Evolutionary conservation across 2,113 vertebrate species (phyloP), one percentile per base, ranked within the genome.

Genomic region (Sinocyclocheilus grahami): DNA sequence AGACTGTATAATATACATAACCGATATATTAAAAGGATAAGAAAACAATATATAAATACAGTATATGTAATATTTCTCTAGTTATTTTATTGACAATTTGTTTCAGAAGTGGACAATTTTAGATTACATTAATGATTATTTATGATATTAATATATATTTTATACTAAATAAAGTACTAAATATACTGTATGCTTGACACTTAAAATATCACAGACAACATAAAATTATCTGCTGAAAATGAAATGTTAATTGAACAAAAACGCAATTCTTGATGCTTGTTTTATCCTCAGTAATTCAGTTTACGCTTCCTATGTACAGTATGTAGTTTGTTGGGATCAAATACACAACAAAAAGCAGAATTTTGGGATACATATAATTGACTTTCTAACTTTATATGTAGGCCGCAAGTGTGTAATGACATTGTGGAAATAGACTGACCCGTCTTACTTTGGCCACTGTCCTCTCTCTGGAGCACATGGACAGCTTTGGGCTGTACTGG

Each of bases 391-490:
- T 71, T 67, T 77, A 77, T 55, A 65, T 76, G 69, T 42, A 20
- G 12, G 65, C 65, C 5, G 51, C 39, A 72, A 42, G 33, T 48
- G 30, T 85, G 4, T 60, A 80, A 20, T 62, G 79, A 75, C 76
- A 82, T 27, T 60, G 58, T 46, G 42, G 22, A 83, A 60, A 24
- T 14, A 80, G 22, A 87, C 86, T 91, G 74, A 92, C 90, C 92
- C 58, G 16, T 90, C 60, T 89, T 92, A 30, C 58, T 82, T 77
- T 69, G 53, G 84, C 0, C 11, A 81, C 74, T 55, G 83, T 91
- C 91, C 82, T 94, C 78, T 53, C 89, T 85, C 65, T 37, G 87
- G 51, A 91, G 94, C 86, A 93, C 87, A 87, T 86, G 85, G 12
- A 78, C 89, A 13, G 91, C 86, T 87, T 84, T 95, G 84, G 91